Conservation (phyloP, 1,140 invertebrate genomes). For the Venturia canescens region DNA sequence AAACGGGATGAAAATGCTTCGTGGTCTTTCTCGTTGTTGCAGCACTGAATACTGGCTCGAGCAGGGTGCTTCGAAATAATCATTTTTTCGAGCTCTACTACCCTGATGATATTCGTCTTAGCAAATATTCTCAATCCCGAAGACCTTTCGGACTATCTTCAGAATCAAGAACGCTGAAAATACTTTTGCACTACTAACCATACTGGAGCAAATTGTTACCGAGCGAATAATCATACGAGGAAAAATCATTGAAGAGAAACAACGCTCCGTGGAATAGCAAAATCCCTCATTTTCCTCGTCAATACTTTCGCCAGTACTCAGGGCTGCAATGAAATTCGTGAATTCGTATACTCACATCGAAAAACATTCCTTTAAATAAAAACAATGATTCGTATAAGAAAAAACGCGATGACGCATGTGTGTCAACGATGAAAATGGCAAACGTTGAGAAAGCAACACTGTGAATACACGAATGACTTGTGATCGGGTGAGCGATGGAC, state of each 20-base stretch:
- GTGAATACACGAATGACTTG: not conserved
- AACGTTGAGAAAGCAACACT: not conserved
- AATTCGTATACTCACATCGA: not conserved
- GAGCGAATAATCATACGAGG: no score
- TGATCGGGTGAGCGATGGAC: not conserved
- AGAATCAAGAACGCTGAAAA: no score
- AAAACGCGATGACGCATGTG: slow-evolving; percentile 23
- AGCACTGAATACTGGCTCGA: not conserved
- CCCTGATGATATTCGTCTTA: no score
- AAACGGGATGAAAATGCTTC: not conserved
- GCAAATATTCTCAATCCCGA: no score
- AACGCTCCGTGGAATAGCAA: no score
- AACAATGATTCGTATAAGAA: slow-evolving; percentile 21
- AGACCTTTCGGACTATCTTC: no score
- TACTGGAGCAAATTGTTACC: no score
- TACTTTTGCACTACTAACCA: no score
- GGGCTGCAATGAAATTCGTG: slow-evolving; percentile 3
- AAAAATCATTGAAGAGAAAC: no score
- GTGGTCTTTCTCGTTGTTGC: not conserved
- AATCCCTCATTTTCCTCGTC: not conserved
- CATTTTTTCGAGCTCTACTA: no score
- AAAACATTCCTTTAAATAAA: slow-evolving; percentile 24
- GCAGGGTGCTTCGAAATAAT: not conserved
- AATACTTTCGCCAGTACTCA: not conserved
- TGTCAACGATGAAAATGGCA: not conserved